These are phyloP conservation scores for Hypanus sabinus DNA, from an alignment of 2,113 vertebrate species.

Conservation along the genomic window DNA sequence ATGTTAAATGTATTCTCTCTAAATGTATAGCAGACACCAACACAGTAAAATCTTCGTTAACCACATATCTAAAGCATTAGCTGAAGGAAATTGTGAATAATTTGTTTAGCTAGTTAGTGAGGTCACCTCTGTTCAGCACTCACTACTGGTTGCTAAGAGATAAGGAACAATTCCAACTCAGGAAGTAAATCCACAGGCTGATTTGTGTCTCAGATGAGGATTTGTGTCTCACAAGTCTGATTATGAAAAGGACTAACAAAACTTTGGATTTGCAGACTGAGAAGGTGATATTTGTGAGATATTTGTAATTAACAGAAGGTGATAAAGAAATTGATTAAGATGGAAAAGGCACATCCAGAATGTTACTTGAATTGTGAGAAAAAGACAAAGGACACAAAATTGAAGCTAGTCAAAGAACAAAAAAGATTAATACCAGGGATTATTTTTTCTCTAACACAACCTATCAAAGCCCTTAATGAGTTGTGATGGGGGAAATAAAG, in stretches of 20 bases:
- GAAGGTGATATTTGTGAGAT: neutral
- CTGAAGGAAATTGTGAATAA: neutral
- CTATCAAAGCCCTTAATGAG: neutral
- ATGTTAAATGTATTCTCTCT: neutral
- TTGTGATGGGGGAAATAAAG: neutral
- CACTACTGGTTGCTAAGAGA: constrained; percentile 10
- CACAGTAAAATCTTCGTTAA: neutral
- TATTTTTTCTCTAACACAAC: neutral
- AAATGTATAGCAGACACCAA: neutral
- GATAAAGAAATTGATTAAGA: neutral
- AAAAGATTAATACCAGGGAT: neutral
- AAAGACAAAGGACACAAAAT: neutral
- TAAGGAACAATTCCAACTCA: neutral
- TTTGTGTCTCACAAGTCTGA: neutral
- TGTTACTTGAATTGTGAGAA: neutral
- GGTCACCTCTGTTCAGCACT: neutral
- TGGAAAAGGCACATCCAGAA: neutral
- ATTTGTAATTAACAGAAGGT: neutral
- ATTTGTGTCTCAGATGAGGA: neutral
- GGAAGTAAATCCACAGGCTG: neutral
- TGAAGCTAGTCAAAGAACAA: neutral
- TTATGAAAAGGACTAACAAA: neutral
- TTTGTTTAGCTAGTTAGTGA: neutral
- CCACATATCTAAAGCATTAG: neutral
- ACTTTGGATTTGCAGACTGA: neutral